Evolutionary conservation across 1,140 invertebrate genomes (phyloP).

Genomic region (Harpegnathos saltator): DNA sequence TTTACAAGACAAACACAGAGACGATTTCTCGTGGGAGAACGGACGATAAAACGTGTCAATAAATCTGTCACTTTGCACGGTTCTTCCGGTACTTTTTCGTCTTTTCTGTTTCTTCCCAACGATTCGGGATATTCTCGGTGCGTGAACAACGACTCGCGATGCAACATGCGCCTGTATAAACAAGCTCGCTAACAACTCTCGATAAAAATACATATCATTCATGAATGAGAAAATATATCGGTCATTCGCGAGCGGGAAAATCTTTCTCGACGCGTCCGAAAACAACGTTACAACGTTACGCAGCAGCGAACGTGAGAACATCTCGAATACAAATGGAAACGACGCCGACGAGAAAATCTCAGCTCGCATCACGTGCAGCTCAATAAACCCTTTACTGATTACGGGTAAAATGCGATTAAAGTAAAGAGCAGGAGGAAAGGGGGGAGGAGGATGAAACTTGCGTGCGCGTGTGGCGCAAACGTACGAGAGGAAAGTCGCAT

Average conservation of each 20-base stretch:
- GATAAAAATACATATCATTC: constrained; percentile 57
- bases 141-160: constrained; percentile 16
- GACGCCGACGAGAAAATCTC: constrained; percentile 9
- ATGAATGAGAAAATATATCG: constrained; percentile 53
- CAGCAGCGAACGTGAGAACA: constrained; percentile 10
- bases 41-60: constrained; percentile 41
- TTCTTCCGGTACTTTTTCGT: background rate
- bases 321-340: constrained; percentile 43
- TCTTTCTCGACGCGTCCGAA: constrained; percentile 3
- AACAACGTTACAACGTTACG: constrained; percentile 32
- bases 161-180: constrained; percentile 57
- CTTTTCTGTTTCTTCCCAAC: background rate
- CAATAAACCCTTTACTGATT: constrained; percentile 14
- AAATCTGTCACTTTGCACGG: constrained; percentile 45
- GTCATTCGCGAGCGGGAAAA: constrained; percentile 23
- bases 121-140: constrained; percentile 7
- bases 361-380: constrained; percentile 15
- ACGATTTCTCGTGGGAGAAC: constrained; percentile 36
- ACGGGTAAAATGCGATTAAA: constrained; percentile 33
- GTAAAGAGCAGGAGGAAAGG: constrained; percentile 15
- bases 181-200: constrained; percentile 41
- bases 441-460: background rate
- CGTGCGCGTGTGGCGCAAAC: constrained; percentile 33
- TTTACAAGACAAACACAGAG: constrained; percentile 49
- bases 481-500: constrained; percentile 7